These are phyloP conservation scores for Machaerirhynchus nigripectus DNA, from an alignment of 2,113 vertebrate species.

Conservation along the genomic window DNA sequence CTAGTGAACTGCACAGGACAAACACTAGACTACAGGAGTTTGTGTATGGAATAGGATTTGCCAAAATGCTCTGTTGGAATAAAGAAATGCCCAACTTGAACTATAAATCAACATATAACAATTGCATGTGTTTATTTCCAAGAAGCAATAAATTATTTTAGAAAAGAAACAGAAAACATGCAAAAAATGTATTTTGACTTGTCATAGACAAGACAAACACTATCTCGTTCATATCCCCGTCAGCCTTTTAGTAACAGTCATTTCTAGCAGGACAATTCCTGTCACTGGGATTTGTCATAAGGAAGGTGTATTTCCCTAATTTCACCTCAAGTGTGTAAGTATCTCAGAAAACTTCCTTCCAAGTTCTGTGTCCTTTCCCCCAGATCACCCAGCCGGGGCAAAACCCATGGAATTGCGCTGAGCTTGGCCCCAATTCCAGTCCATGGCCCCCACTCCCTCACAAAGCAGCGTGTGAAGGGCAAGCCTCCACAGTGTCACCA, in stretches of 20 bases:
- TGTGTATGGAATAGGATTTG: background rate
- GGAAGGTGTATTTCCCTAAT: background rate
- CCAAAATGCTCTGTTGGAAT: background rate
- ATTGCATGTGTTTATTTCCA: background rate
- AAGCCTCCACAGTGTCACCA: background rate
- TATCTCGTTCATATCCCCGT: background rate
- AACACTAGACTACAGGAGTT: background rate
- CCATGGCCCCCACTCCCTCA: fast-evolving
- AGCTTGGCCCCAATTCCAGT: fast-evolving
- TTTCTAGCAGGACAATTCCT: background rate
- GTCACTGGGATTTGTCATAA: background rate
- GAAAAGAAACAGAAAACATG: background rate
- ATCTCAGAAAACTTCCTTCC: background rate
- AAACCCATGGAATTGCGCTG: fast-evolving
- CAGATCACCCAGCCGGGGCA: no score
- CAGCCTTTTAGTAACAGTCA: background rate
- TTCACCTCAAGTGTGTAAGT: background rate
- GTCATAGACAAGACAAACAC: background rate
- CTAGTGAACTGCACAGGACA: background rate
- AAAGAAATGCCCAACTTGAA: background rate
- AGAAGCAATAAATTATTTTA: background rate
- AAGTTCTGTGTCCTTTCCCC: background rate
- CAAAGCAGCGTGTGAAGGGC: fast-evolving
- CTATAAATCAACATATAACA: background rate
- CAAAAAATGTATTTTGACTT: background rate